Base-by-base conservation (phyloP, 64 coral and sea anemone genomes). In the Actinia tenebrosa region DNA sequence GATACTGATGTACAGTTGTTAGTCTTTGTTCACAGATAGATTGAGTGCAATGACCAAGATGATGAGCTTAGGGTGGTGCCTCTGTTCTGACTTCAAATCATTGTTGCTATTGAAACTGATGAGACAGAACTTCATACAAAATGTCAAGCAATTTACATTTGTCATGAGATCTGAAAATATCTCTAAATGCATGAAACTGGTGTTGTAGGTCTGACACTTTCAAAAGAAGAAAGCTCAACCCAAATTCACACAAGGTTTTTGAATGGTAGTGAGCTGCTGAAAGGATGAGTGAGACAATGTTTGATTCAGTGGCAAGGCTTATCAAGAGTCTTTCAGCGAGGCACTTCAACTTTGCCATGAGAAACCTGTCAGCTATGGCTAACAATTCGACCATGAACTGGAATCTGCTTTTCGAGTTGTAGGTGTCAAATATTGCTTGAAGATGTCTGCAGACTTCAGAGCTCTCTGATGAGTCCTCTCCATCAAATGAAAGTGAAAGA, bases 371-470 rank as follows among this genome's bases (percentile, higher is more conserved):
- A 13, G 85, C 60, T 62, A 82, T 56, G 18, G 79, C 85, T 26
- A 92, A 30, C 13, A 92, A 15, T 46, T 92, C 85, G 22, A 92
- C 52, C 84, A 87, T 56, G 71, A 92, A 87, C 43, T 87, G 22
- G 3, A 83, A 26, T 45, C 66, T 42, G 11, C 19, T 44, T 45
- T 64, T 44, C 4, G 10, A 25, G 5, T 46, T 44, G 26, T 82
- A 20, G 37, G 81, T 25, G 1, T 22, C 26, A 3, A 89, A 62
- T 37, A 68, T 44, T 45, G n/a, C 53, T 52, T 42, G 23, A 27
- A 87, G 26, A 63, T 71, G 66, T 15, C 58, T 22, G 86, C 90
- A 92, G 7, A 17, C 80, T 44, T 19, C 22, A 16, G 5, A 56
- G 45, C 7, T 19, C 26, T 72, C 64, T 68, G 42, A 46, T 19